Percentiles rank a stretch among this genome's conserved stretches.
These are phyloP conservation scores for Oscheius onirici DNA, from an alignment of 2,888 invertebrate species.

Conservation along the genomic window DNA sequence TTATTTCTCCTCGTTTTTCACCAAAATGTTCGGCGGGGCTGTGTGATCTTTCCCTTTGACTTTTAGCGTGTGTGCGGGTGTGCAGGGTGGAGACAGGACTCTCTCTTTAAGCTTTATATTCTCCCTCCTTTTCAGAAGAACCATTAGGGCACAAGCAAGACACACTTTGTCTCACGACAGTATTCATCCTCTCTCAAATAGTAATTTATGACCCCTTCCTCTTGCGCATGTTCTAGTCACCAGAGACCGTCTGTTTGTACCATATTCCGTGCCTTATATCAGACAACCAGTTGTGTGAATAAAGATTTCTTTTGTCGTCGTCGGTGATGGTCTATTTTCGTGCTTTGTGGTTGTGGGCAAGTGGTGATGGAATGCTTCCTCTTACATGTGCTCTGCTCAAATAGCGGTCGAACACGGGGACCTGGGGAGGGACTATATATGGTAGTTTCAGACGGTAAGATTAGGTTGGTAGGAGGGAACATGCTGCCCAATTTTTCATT, in stretches of 20 bases:
- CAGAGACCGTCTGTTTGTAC: slow-evolving; percentile 21
- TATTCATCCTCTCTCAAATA: background rate
- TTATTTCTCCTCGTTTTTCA: slow-evolving; percentile 34
- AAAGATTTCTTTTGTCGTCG: slow-evolving; percentile 8
- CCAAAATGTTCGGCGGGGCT: slow-evolving; percentile 31
- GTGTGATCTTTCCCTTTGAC: background rate
- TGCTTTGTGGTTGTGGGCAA: background rate
- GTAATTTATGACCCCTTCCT: background rate
- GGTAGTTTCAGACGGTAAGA: too few relatives aligned
- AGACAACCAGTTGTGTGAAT: background rate
- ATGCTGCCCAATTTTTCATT: too few relatives aligned
- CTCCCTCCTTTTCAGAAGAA: background rate
- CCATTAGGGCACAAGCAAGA: background rate
- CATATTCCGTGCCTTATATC: slow-evolving; percentile 28
- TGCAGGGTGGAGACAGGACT: slow-evolving; percentile 11
- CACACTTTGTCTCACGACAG: background rate
- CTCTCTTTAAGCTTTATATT: slow-evolving; percentile 10
- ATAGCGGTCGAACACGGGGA: slow-evolving; percentile 22
- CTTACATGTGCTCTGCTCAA: background rate
- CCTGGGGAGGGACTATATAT: too few relatives aligned
- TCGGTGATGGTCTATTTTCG: background rate
- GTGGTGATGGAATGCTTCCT: slow-evolving; percentile 18
- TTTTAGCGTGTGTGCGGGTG: background rate
- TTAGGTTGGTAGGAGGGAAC: too few relatives aligned
- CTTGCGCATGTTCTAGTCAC: slow-evolving; percentile 24